Evolutionary conservation across 2,888 invertebrate species (phyloP).

Genomic region (Agrilus biguttatus): DNA sequence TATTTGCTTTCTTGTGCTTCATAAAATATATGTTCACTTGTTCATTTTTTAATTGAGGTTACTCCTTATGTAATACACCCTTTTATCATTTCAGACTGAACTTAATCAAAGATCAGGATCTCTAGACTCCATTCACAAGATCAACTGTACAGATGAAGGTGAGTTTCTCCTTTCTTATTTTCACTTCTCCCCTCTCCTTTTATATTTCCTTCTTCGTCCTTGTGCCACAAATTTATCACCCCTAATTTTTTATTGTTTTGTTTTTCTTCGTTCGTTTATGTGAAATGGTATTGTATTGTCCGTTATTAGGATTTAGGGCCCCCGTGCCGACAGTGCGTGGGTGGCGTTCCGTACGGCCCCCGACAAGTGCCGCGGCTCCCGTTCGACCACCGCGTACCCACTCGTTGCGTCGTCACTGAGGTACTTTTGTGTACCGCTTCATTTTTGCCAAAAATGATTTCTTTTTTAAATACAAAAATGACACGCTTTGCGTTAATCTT

Average conservation of each 20-base stretch:
- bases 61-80: conserved; percentile 1
- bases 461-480: not conserved
- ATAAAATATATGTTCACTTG: no score
- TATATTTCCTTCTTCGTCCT: no score
- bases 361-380: conserved; percentile 40
- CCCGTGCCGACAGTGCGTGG: conserved; percentile 27
- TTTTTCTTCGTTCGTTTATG: conserved; percentile 3
- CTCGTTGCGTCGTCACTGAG: conserved; percentile 4
- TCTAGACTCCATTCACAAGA: conserved; percentile 27
- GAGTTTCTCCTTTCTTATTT: conserved; percentile 10
- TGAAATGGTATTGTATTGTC: conserved; percentile 11
- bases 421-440: conserved; percentile 10
- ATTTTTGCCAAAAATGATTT: not conserved
- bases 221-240: no score
- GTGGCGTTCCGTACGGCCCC: conserved; percentile 45
- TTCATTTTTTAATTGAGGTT: no score
- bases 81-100: conserved; percentile 21
- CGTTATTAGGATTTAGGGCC: conserved; percentile 20
- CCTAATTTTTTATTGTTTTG: not conserved
- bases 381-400: conserved; percentile 35
- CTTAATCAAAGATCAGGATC: conserved; percentile 22
- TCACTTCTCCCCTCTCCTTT: no score
- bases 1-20: no score
- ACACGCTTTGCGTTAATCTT: no score
- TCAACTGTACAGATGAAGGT: conserved; percentile 24